These are phyloP conservation scores for Sericinus montela DNA, from an alignment of 2,888 invertebrate genomes.

Conservation along the genomic window DNA sequence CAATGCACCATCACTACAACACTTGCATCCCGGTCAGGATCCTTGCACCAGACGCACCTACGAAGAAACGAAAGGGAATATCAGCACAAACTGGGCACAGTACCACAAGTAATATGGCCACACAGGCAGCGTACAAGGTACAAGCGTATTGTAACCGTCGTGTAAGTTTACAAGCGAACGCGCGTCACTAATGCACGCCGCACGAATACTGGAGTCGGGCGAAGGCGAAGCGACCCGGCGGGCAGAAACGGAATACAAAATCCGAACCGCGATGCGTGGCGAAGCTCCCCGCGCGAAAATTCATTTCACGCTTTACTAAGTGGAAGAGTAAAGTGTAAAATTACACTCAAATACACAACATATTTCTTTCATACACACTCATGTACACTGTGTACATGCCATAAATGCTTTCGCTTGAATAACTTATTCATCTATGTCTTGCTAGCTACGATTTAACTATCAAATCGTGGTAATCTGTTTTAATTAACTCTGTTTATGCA, in stretches of 20 bases:
- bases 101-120: conserved; percentile 40
- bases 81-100: conserved; percentile 51
- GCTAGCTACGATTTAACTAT: conserved; percentile 7
- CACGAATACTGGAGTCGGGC: conserved; percentile 51
- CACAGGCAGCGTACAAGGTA: conserved; percentile 27
- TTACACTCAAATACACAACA: conserved; percentile 60
- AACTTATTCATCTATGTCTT: not conserved
- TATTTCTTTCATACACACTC: conserved; percentile 28
- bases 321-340: conserved; percentile 61
- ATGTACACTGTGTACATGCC: conserved; percentile 1
- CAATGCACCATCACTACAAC: conserved; percentile 73
- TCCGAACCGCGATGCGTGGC: not conserved
- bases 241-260: not conserved
- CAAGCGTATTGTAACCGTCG: conserved; percentile 26
- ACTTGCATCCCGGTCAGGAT: conserved; percentile 58
- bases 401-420: not conserved
- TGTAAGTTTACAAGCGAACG: conserved; percentile 32
- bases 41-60: conserved; percentile 57
- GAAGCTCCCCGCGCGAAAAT: conserved; percentile 38
- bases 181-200: conserved; percentile 45
- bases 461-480: conserved; percentile 1
- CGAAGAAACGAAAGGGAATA: conserved; percentile 56
- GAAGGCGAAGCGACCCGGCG: conserved; percentile 24
- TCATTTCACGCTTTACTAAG: conserved; percentile 66
- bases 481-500: too few relatives aligned